Percentiles rank a stretch among this genome's conserved stretches.
phyloP scores from a whole-genome alignment of 2,888 invertebrate species.

The Oasisia sp. region DNA sequence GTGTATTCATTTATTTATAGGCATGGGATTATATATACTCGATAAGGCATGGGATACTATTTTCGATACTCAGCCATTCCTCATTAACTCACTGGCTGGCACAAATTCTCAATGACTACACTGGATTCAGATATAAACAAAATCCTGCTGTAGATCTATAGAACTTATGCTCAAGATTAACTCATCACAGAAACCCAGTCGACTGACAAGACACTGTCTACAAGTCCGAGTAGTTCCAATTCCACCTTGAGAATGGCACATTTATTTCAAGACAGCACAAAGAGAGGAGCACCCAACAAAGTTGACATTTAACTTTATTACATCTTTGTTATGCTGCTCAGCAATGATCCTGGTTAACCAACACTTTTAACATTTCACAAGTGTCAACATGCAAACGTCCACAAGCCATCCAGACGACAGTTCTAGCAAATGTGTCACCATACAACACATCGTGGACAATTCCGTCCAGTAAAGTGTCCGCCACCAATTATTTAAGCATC shows the following conservation, averaged over 20 bases:
- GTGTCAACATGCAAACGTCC: too few species aligned
- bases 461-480: too few species aligned
- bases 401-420: too few species aligned
- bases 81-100: neutral
- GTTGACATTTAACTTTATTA: constrained; percentile 12
- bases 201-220: neutral
- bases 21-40: too few species aligned
- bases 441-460: too few species aligned
- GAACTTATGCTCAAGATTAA: neutral
- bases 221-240: neutral
- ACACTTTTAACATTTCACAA: neutral
- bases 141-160: neutral
- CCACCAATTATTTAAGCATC: neutral
- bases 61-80: neutral
- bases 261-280: neutral
- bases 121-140: neutral
- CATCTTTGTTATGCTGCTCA: neutral
- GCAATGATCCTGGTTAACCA: neutral
- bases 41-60: neutral
- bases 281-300: neutral
- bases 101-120: neutral
- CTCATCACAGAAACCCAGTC: neutral
- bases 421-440: too few species aligned
- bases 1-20: neutral
- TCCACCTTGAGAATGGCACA: neutral